Percentiles rank a stretch among this genome's conserved stretches.
Evolutionary conservation across 2,797 vertebrate species (phyloP).

Genomic region (Oreochromis mossambicus): DNA sequence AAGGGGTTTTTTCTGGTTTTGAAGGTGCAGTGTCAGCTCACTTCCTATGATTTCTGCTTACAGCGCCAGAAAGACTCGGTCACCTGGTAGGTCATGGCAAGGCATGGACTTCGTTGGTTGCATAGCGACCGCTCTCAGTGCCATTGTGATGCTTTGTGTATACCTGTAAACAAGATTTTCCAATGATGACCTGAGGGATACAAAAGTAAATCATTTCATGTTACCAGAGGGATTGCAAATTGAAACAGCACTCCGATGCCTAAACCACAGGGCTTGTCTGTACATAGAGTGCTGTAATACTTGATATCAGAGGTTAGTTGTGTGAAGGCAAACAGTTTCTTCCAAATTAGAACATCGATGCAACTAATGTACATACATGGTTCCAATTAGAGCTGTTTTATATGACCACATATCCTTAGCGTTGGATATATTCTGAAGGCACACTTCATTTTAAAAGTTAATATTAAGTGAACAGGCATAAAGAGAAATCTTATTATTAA

Average conservation of each 20-base stretch:
- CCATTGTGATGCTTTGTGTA: constrained; percentile 37
- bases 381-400: background rate
- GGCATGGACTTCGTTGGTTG: constrained; percentile 41
- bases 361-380: background rate
- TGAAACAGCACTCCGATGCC: constrained; percentile 20
- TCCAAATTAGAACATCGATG: background rate
- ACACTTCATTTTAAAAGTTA: constrained; percentile 18
- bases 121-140: constrained; percentile 58
- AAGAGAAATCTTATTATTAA: constrained; percentile 48
- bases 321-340: background rate
- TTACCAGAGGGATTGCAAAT: constrained; percentile 11
- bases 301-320: background rate
- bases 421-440: constrained; percentile 11
- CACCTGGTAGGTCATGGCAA: constrained; percentile 54
- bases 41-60: constrained; percentile 65
- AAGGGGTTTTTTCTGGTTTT: constrained; percentile 32
- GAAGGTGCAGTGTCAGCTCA: constrained; percentile 70
- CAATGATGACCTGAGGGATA: constrained; percentile 28
- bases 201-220: constrained; percentile 42
- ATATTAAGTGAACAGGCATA: background rate
- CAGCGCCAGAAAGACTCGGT: constrained; percentile 59
- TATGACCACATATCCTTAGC: background rate
- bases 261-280: background rate
- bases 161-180: constrained; percentile 48
- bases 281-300: background rate